Evolutionary conservation across 2,888 invertebrate genomes (phyloP).

Genomic region (Tipula unca): DNA sequence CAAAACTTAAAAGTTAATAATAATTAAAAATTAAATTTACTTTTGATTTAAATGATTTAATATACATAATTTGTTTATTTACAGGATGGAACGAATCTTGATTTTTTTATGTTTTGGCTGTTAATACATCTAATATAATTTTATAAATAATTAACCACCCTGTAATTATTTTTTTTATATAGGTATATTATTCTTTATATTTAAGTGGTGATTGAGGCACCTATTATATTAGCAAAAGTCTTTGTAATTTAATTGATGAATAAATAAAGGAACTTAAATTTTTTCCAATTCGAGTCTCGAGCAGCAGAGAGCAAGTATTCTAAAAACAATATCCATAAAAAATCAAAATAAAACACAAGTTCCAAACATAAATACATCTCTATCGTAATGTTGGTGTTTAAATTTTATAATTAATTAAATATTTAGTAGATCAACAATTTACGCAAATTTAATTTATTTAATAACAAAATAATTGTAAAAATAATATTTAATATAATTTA

Average conservation of each 20-base stretch:
- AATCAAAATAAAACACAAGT: not conserved
- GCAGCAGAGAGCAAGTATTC: not conserved
- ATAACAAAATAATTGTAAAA: not conserved
- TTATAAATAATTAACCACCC: conserved; percentile 1
- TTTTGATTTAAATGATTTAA: not conserved
- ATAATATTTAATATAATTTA: conserved; percentile 1
- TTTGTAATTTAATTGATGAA: not conserved
- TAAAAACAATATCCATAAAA: not conserved
- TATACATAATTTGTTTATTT: not conserved
- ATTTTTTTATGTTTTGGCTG: not conserved
- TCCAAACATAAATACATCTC: not conserved
- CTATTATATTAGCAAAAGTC: not conserved
- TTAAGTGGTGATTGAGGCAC: not conserved
- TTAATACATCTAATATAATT: not conserved
- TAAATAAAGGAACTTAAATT: not conserved
- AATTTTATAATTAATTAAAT: not conserved
- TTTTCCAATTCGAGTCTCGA: not conserved
- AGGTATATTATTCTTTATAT: not conserved
- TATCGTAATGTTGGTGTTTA: not conserved
- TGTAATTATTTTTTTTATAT: not conserved
- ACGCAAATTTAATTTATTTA: not conserved
- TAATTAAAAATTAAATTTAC: not conserved
- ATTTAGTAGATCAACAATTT: not conserved
- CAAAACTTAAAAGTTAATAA: not conserved
- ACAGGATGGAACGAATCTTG: not conserved